phyloP scores from a whole-genome alignment of 2,888 invertebrate species.

The Andrena haemorrhoa region DNA sequence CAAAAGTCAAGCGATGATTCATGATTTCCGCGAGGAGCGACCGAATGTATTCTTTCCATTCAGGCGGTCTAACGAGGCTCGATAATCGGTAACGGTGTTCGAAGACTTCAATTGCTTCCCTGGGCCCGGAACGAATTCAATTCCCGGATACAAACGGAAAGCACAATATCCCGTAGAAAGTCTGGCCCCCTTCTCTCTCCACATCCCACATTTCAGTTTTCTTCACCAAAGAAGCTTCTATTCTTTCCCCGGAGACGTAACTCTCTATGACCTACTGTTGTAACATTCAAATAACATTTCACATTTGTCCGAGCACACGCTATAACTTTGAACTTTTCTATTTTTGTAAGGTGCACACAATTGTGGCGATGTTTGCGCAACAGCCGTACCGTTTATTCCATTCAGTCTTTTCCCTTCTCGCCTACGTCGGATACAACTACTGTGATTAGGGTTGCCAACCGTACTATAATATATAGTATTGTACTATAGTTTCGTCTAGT shows the following conservation, averaged over 20 bases:
- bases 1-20: neutral
- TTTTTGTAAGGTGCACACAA: conserved; percentile 4
- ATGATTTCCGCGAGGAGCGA: conserved; percentile 8
- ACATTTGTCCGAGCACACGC: conserved; percentile 26
- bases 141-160: conserved; percentile 9
- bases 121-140: neutral
- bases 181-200: conserved; percentile 23
- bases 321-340: conserved; percentile 11
- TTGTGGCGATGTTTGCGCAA: conserved; percentile 6
- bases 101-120: neutral
- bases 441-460: neutral
- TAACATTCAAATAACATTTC: conserved; percentile 53
- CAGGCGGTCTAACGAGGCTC: neutral
- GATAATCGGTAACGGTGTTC: neutral
- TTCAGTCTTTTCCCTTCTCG: neutral
- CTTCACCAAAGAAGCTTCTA: conserved; percentile 21
- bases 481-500: too few species aligned
- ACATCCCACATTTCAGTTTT: conserved; percentile 30
- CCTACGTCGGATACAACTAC: neutral
- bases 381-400: neutral
- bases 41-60: neutral
- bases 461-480: too few species aligned
- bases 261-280: conserved; percentile 58
- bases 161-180: conserved; percentile 46
- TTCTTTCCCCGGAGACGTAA: conserved; percentile 47